phyloP scores from a whole-genome alignment of 2,113 vertebrate species.

The Tychaedon coryphoeus region DNA sequence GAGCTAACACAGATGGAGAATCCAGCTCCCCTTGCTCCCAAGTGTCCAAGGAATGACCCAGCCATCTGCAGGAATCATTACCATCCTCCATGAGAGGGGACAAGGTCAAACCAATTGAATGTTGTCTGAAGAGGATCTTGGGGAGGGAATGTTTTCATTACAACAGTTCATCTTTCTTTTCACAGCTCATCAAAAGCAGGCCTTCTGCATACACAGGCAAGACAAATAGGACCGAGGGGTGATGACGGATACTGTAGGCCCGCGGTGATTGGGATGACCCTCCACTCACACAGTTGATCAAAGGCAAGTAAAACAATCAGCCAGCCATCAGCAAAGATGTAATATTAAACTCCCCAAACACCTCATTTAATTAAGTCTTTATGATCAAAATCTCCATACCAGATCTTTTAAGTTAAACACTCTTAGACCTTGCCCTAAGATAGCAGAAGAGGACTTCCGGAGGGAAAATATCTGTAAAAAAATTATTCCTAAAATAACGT shows the following conservation, averaged over 20 bases:
- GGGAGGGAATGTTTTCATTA: conserved; percentile 67
- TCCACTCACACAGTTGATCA: conserved; percentile 65
- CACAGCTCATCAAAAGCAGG: conserved; percentile 69
- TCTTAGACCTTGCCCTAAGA: conserved; percentile 23
- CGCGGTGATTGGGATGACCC: conserved; percentile 48
- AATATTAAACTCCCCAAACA: conserved; percentile 60
- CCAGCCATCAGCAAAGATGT: conserved; percentile 36
- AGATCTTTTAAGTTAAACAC: conserved; percentile 51
- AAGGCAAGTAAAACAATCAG: conserved; percentile 67
- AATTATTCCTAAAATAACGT: not conserved
- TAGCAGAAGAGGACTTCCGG: conserved; percentile 33
- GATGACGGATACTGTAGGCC: conserved; percentile 46
- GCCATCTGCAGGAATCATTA: conserved; percentile 67
- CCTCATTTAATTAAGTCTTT: conserved; percentile 62
- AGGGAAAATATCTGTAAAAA: not conserved
- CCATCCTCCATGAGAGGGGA: conserved; percentile 8
- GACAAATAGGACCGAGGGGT: conserved; percentile 51
- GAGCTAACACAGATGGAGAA: not conserved
- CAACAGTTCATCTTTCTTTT: conserved; percentile 71
- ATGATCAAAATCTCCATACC: conserved; percentile 45
- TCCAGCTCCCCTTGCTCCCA: not conserved
- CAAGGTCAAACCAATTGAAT: conserved; percentile 63
- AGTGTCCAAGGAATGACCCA: conserved; percentile 61
- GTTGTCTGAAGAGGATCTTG: conserved; percentile 62
- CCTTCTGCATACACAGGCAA: conserved; percentile 48